phyloP scores from a whole-genome alignment of 2,113 vertebrate genomes.

The Struthidea cinerea region DNA sequence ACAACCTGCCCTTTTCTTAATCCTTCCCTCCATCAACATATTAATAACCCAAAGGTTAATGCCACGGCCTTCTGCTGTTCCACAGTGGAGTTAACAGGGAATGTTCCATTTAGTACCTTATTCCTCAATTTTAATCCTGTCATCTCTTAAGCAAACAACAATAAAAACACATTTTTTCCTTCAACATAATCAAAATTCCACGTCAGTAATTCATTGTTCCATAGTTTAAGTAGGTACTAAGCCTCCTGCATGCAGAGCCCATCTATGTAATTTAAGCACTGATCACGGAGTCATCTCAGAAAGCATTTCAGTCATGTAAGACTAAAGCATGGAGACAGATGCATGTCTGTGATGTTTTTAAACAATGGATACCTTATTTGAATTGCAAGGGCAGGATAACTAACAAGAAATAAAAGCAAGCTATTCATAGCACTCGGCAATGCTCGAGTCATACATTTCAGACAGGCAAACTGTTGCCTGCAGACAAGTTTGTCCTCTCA shows the following conservation, averaged over 20 bases:
- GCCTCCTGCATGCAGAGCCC: background rate
- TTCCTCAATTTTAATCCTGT: background rate
- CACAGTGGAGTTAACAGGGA: background rate
- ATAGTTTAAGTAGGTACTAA: background rate
- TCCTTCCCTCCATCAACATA: slow-evolving; percentile 7
- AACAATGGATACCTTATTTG: slow-evolving; percentile 36
- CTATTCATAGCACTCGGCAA: background rate
- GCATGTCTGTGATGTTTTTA: background rate
- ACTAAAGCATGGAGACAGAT: background rate
- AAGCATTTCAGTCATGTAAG: slow-evolving; percentile 37
- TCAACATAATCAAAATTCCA: background rate
- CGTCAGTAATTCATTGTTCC: background rate
- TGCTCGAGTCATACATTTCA: background rate
- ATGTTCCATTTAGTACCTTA: background rate
- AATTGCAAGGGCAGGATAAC: slow-evolving; percentile 13
- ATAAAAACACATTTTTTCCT: background rate
- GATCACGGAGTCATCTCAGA: background rate
- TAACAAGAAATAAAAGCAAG: background rate
- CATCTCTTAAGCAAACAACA: background rate
- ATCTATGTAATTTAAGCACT: background rate
- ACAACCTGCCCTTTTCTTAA: slow-evolving; percentile 38
- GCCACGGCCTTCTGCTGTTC: background rate
- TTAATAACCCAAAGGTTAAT: slow-evolving; percentile 43
- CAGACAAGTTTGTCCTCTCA: background rate
- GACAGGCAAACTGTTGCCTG: slow-evolving; percentile 21